Percentiles rank a stretch among this genome's conserved stretches.
phyloP scores from a whole-genome alignment of 1,140 invertebrate species.

The Drosophila novamexicana region DNA sequence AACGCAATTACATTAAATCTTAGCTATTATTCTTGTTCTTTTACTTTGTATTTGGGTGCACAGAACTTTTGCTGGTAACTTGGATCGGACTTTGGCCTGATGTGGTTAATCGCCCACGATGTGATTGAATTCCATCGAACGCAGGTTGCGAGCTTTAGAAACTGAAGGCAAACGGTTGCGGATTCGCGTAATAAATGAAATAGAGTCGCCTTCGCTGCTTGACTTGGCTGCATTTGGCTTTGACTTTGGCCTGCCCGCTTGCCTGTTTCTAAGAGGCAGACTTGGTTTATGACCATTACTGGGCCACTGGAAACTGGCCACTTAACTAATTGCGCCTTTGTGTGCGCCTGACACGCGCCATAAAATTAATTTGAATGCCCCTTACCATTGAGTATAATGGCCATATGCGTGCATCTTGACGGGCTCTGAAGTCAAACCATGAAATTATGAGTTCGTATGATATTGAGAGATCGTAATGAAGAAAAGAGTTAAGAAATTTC shows the following conservation, averaged over 20 bases:
- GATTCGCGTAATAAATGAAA: constrained; percentile 75
- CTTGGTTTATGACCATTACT: constrained; percentile 66
- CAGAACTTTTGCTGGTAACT: constrained; percentile 50
- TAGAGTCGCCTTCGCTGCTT: constrained; percentile 53
- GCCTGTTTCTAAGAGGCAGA: constrained; percentile 68
- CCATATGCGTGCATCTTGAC: constrained; percentile 7
- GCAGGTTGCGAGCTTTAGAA: constrained; percentile 53
- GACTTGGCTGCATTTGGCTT: constrained; percentile 55
- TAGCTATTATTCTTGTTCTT: constrained; percentile 82
- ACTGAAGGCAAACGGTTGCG: neutral
- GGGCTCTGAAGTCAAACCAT: neutral
- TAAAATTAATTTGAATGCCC: constrained; percentile 63
- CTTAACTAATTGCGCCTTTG: constrained; percentile 80
- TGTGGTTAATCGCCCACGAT: constrained; percentile 78
- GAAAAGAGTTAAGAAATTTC: neutral
- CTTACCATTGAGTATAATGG: constrained; percentile 20
- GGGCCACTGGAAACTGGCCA: constrained; percentile 54
- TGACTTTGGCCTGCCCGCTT: constrained; percentile 5
- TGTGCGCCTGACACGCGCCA: constrained; percentile 74
- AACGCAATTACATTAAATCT: constrained; percentile 81
- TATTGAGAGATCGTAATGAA: neutral
- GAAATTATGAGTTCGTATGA: neutral
- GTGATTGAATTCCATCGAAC: constrained; percentile 82
- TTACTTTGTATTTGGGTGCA: constrained; percentile 68
- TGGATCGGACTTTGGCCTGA: constrained; percentile 33